Evolutionary conservation across 2,113 vertebrate species (phyloP).

Genomic region (Setophaga coronata): DNA sequence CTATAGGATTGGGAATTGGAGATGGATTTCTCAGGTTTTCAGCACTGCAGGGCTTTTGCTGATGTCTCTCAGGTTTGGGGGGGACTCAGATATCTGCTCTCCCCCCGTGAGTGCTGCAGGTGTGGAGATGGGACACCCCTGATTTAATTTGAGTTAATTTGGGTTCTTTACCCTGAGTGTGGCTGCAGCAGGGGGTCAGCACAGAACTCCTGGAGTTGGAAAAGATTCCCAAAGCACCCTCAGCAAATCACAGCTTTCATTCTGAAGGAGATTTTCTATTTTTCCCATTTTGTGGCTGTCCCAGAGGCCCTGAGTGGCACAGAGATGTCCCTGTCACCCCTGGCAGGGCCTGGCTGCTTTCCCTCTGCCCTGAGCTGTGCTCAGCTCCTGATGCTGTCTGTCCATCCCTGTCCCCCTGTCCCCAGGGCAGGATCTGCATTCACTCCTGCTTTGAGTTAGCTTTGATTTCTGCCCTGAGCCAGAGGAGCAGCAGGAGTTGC

Average conservation of each 20-base stretch:
- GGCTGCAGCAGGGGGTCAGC: neutral
- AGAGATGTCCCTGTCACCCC: neutral
- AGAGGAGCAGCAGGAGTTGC: neutral
- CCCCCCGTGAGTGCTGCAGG: neutral
- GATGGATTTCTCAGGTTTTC: neutral
- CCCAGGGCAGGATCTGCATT: neutral
- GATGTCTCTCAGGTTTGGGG: accelerated
- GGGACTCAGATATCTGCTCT: accelerated
- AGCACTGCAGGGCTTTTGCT: neutral
- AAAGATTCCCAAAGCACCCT: neutral
- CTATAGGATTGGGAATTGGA: accelerated
- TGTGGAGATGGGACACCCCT: neutral
- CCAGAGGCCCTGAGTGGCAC: neutral
- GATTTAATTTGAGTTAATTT: accelerated
- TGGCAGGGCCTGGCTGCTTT: neutral
- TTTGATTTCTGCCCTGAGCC: accelerated
- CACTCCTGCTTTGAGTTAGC: neutral
- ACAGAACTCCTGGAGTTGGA: accelerated
- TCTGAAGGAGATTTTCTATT: neutral
- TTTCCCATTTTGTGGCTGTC: accelerated
- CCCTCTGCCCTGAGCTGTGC: neutral
- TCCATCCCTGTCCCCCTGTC: neutral
- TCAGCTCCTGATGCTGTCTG: neutral
- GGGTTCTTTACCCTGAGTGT: accelerated
- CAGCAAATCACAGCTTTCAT: neutral